phyloP scores from a whole-genome alignment of 2,113 vertebrate species.

The Campylomormyrus tamandua region DNA sequence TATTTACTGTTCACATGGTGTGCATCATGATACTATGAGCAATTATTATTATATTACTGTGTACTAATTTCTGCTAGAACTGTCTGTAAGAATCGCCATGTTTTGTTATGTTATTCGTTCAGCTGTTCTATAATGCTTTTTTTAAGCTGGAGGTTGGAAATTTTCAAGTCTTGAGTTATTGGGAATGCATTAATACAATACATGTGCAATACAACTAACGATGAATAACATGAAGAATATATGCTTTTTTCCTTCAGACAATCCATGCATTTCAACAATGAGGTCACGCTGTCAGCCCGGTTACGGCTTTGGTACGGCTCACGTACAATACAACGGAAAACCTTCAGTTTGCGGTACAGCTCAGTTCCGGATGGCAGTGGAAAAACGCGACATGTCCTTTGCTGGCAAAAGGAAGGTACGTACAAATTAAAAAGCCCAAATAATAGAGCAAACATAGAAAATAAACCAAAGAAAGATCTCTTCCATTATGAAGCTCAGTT shows the following conservation, averaged over 20 bases:
- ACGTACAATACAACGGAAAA: background rate
- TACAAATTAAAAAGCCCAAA: slow-evolving; percentile 23
- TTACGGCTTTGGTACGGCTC: background rate
- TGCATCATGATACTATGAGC: background rate
- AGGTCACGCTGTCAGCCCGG: background rate
- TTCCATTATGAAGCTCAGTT: slow-evolving; percentile 13
- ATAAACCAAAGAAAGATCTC: background rate
- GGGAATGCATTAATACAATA: background rate
- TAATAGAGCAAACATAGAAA: slow-evolving; percentile 25
- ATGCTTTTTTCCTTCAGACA: background rate
- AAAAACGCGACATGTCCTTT: background rate
- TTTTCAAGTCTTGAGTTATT: background rate
- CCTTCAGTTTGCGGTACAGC: background rate
- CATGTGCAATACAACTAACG: background rate
- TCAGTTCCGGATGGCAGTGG: background rate
- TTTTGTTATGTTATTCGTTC: background rate
- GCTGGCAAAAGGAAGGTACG: slow-evolving; percentile 13
- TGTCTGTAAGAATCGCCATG: background rate
- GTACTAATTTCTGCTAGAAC: too few relatives aligned
- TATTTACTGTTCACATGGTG: background rate
- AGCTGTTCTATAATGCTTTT: background rate
- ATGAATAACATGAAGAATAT: background rate
- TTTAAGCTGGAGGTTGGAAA: background rate
- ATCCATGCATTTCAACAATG: background rate
- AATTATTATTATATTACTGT: background rate